Evolutionary conservation across 2,888 invertebrate genomes (phyloP), one percentile per base, ranked within the genome.

Genomic region (Gordius sp.): DNA sequence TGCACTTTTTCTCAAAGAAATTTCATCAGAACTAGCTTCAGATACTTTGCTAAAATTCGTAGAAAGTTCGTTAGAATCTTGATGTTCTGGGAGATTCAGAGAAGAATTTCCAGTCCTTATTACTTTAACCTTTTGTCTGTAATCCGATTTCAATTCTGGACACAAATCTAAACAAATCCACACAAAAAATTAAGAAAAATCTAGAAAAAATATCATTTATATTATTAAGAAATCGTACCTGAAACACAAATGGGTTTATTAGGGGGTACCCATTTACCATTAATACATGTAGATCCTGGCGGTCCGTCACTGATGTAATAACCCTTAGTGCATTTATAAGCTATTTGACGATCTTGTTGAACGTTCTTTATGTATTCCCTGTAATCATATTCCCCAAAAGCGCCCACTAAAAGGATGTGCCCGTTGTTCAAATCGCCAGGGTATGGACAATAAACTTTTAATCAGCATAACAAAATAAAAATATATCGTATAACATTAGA

Each of bases 311-410:
- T 28, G 4, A 54, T 13, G 27, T 54, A 27, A 27, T 54, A 54
- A 25, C 27, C 20, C 27, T 54, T 54, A 23, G 24, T 23, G 20
- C 55, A 54, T 28, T 13, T 54, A 28, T 54, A 54, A 13, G 28
- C 26, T 27, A 54, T 54, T 54, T 28, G 26, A 16, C 55, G 26
- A 8, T 27, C 55, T 8, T 54, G 55, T 25, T 28, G 26, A 28
- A 54, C 28, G 27, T 54, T 54, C 8, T 13, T 20, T 8, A 54
- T 54, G 27, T 54, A 54, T 8, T 54, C 27, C 4, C 55, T 25
- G 28, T 54, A 54, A 25, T 54, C 23, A 54, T 54, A 54, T 28
- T 54, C 55, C 25, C 55, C 55, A 23, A 27, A 54, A 4, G 26
- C 8, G 2, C 55, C 55, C 4, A 54, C 28, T 4, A 54, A 20